Evolutionary conservation across 2,888 invertebrate genomes (phyloP), one percentile per base, ranked within the genome.

Genomic region (Luperina testacea): DNA sequence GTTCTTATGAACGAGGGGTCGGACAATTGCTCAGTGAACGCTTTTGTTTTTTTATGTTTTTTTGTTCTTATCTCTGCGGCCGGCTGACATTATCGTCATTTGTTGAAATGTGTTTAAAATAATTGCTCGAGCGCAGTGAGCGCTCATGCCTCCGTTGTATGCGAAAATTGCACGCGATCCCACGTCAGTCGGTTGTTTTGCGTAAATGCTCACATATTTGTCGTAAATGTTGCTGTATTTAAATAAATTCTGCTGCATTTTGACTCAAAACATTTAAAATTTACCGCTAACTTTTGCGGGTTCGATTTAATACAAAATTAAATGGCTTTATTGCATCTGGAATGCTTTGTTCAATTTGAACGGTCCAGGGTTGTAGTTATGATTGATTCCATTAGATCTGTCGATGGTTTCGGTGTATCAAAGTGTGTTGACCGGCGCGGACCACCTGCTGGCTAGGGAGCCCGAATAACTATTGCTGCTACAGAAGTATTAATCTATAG

Each of bases 41-140:
- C 90, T 91, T 92, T 93, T 92, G 92, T 93, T 92, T 81, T 92
- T 92, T 75, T 82, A 89, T 90, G 90, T 92, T 92, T 94, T 92
- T 94, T 94, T 94, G 88, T 91, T 93, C 91, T 95, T 95, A 95
- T 95, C 94, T 94, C 90, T 85, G 89, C 89, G 91, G 91, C 90
- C 91, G 92, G 90, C 96, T 95, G 95, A 95, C 95, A 96, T 96
- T 96, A 96, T 94, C 94, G 93, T 96, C 95, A 95, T 96, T 96
- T 96, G 96, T 96, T 96, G 96, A 96, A 97, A 96, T 95, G 96
- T 96, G 93, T 96, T 97, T 97, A 97, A 96, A 96, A 96, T 97
- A 97, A 97, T 97, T 96, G 96, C 93, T 92, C 92, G 93, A 92
- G 93, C 90, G 93, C 94, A 92, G 93, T 94, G 96, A 92, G 93